These are phyloP conservation scores for Zaprionus bogoriensis DNA, from an alignment of 2,888 invertebrate species.

Conservation along the genomic window DNA sequence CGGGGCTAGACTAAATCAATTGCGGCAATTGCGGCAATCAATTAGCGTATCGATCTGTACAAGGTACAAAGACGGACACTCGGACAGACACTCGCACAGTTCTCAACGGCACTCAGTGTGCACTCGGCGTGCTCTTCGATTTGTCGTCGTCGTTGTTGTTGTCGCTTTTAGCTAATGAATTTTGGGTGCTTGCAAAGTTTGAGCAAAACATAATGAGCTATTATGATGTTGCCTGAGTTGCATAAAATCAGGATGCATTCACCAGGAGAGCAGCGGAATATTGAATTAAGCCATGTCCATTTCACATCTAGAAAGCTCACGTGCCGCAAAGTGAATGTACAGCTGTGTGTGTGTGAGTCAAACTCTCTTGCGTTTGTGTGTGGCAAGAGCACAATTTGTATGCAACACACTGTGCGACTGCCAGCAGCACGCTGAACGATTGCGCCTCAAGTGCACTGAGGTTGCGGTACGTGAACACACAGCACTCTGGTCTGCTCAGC, in stretches of 20 bases:
- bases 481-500: background rate
- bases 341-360: conserved; percentile 15
- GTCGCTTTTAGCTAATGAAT: conserved; percentile 71
- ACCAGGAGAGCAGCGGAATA: conserved; percentile 16
- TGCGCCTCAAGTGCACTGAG: conserved; percentile 71
- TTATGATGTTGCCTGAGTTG: conserved; percentile 67
- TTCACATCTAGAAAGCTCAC: conserved; percentile 72
- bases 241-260: conserved; percentile 56
- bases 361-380: conserved; percentile 13
- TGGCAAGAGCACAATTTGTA: conserved; percentile 67
- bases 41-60: conserved; percentile 50
- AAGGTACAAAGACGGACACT: conserved; percentile 34
- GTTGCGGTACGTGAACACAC: conserved; percentile 47
- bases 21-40: conserved; percentile 59
- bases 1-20: conserved; percentile 60
- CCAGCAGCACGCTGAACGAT: conserved; percentile 65
- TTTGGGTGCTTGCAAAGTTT: conserved; percentile 42
- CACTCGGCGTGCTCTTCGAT: conserved; percentile 47
- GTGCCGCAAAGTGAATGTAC: conserved; percentile 43
- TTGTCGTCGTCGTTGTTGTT: background rate
- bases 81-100: too few species aligned
- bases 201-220: conserved; percentile 66
- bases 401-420: conserved; percentile 56
- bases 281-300: conserved; percentile 76
- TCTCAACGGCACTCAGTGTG: conserved; percentile 22